A percentile compares a stretch with the other conserved stretches of the same genome.
Evolutionary conservation across 2,113 vertebrate genomes (phyloP).

Genomic region (Malurus cyaneus): DNA sequence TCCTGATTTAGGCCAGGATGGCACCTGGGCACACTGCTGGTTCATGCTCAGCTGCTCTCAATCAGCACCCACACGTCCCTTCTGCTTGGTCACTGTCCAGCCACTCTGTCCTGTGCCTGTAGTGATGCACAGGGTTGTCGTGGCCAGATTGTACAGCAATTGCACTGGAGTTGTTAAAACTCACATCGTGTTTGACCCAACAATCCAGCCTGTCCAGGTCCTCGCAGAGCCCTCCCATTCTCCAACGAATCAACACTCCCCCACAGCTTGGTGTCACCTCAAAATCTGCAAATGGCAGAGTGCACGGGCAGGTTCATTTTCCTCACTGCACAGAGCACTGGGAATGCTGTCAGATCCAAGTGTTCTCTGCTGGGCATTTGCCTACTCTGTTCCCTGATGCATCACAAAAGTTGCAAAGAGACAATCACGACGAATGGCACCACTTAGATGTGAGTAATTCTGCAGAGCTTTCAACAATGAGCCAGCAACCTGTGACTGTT

Average conservation of each 20-base stretch:
- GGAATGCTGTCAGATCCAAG: background rate
- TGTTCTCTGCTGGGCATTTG: background rate
- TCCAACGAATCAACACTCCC: background rate
- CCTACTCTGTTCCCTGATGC: background rate
- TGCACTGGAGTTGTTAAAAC: too few relatives aligned
- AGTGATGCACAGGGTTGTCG: too few relatives aligned
- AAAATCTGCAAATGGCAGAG: background rate
- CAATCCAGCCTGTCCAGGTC: background rate
- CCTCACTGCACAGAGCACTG: background rate
- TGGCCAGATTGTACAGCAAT: too few relatives aligned
- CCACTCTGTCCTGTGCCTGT: too few relatives aligned
- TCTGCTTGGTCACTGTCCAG: too few relatives aligned
- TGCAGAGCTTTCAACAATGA: background rate
- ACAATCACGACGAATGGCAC: background rate
- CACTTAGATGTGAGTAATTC: background rate
- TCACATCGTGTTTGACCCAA: too few relatives aligned
- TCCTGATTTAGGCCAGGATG: too few relatives aligned
- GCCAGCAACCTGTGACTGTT: background rate
- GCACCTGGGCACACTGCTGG: too few relatives aligned
- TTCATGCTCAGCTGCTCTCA: too few relatives aligned
- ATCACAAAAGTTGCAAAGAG: background rate
- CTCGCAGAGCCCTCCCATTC: background rate
- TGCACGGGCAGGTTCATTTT: background rate
- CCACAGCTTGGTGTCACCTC: background rate
- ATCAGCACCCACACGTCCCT: too few relatives aligned